Base-by-base conservation (phyloP, 2,888 invertebrate species). In the Sinelater perroti region DNA sequence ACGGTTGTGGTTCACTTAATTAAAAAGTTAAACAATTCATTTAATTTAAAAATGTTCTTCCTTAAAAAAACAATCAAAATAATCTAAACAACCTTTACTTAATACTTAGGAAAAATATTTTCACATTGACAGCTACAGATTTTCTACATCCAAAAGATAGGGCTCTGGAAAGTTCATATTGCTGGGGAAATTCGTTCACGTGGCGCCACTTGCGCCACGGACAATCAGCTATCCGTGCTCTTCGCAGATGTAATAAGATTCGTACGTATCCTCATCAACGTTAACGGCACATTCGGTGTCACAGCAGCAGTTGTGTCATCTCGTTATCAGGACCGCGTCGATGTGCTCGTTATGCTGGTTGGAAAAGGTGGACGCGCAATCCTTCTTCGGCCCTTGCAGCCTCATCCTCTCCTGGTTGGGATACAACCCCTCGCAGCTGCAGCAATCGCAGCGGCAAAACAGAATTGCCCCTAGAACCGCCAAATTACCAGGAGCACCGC, bases 321-420 rank as follows among this genome's bases (percentile, higher is more conserved):
- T 85, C 73, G 84, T 79, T 70, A 85, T 84, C 65, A 83, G 81
- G 35, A 85, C 81, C 18, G 84, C 83, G 69, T 85, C 85, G 42
- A 83, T 79, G 76, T 69, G 61, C 64, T 82, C 64, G 78, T 79
- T 64, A 76, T 80, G 70, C 40, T 70, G 70, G 38, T 63, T 57
- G 4, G 68, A 53, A 61, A 70, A 50, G 8, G 55, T 70, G 65
- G 50, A 68, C 7, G 67, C 60, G 26, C 64, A 66, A 35, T 69
- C 68, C 1, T 66, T 67, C 35, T 62, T 63, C 76, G 80, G 65
- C 78, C 81, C 67, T 79, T 81, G 26, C 78, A 80, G 14, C 78
- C 81, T 73, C 79, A 83, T 66, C 78, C 66, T 60, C 38, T 70
- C 70, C 18, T 64, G 54, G 13, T 61, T 36, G 20, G 64, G 58